Conservation (phyloP, 2,888 invertebrate species). For the Agrilus cyanescens region DNA sequence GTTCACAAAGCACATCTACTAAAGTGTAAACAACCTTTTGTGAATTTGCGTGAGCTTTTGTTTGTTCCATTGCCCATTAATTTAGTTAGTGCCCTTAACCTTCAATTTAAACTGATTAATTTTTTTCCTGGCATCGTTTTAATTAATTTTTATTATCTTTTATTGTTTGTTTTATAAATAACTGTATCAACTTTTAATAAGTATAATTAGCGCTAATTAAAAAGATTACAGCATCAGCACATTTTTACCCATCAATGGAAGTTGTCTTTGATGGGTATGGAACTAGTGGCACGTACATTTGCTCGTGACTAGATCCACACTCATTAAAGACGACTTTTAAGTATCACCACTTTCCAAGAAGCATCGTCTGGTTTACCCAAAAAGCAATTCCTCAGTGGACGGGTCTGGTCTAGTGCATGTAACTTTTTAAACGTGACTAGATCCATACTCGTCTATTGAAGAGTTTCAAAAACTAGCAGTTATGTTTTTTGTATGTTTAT, state of each 20-base stretch:
- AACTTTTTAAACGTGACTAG: conserved; percentile 58
- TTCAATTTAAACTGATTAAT: too few relatives aligned
- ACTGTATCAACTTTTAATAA: too few relatives aligned
- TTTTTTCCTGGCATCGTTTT: too few relatives aligned
- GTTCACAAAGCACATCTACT: conserved; percentile 14
- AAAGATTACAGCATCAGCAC: too few relatives aligned
- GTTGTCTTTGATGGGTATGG: conserved; percentile 55
- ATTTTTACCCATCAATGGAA: conserved; percentile 11
- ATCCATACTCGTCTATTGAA: conserved; percentile 82
- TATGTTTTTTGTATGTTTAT: not conserved
- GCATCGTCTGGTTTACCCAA: not conserved
- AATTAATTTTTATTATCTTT: too few relatives aligned
- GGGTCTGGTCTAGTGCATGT: conserved; percentile 73
- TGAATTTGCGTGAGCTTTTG: conserved; percentile 8
- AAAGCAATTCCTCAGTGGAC: conserved; percentile 52
- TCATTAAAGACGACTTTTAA: conserved; percentile 48
- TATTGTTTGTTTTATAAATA: too few relatives aligned
- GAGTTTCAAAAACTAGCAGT: not conserved
- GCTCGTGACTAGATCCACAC: conserved; percentile 81
- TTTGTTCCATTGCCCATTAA: conserved; percentile 5
- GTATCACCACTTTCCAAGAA: not conserved
- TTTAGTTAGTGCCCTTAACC: too few relatives aligned
- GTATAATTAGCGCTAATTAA: too few relatives aligned
- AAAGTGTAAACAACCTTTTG: conserved; percentile 30
- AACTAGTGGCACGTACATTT: conserved; percentile 53